Evolutionary conservation across 2,797 vertebrate species (phyloP).

Genomic region (Poeciliopsis gracilis): DNA sequence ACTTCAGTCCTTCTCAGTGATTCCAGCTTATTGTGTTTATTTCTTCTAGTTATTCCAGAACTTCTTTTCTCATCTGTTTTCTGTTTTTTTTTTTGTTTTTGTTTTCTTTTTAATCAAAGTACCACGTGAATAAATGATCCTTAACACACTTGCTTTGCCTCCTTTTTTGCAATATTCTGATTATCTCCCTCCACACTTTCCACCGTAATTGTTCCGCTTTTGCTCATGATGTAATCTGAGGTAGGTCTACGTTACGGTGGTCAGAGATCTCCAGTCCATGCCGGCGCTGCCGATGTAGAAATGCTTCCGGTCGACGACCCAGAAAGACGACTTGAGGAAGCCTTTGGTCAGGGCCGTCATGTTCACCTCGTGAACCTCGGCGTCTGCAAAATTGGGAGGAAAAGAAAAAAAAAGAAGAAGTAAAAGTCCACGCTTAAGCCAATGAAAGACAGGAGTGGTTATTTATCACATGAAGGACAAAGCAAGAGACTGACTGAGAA

Average conservation of each 20-base stretch:
- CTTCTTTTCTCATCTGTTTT: background rate
- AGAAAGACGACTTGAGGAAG: constrained; percentile 90
- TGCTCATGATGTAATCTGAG: constrained; percentile 19
- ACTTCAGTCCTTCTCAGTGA: too few relatives aligned
- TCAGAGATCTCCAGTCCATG: constrained; percentile 93
- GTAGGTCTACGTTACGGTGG: constrained; percentile 81
- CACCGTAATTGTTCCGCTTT: background rate
- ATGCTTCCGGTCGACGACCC: constrained; percentile 94
- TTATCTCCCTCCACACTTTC: constrained; percentile 1
- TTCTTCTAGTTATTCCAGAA: background rate
- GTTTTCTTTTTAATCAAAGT: too few relatives aligned
- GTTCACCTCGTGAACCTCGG: constrained; percentile 91
- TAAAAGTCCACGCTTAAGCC: background rate
- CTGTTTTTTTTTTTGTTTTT: too few relatives aligned
- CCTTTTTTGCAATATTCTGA: background rate
- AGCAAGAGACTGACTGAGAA: constrained; percentile 8
- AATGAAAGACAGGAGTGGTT: background rate
- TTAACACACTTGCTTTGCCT: background rate
- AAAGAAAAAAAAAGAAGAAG: background rate
- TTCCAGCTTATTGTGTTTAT: background rate
- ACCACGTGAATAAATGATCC: background rate
- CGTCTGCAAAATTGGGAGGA: constrained; percentile 75
- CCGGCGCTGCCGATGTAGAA: constrained; percentile 94
- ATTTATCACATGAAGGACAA: background rate
- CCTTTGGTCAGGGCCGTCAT: constrained; percentile 91